Conservation (phyloP, 2,113 vertebrate species). For the Erpornis zantholeuca region DNA sequence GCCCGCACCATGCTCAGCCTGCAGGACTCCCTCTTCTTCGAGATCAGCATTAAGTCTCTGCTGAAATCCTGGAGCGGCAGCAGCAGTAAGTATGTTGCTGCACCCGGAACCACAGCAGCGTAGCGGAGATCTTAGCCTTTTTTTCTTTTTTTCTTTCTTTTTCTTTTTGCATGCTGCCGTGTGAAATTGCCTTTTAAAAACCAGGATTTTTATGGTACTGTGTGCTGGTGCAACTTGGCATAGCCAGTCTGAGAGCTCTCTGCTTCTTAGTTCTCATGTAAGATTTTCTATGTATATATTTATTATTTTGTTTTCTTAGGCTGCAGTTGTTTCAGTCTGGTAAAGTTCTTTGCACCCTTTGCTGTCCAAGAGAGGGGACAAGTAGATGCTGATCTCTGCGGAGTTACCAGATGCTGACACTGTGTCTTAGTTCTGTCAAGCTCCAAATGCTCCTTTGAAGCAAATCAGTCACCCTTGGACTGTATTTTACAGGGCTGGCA, state of each 20-base stretch:
- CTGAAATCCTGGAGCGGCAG: slow-evolving; percentile 91
- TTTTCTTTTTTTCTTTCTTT: not conserved
- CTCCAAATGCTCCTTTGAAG: not conserved
- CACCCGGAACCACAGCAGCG: not conserved
- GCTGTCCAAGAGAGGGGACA: not conserved
- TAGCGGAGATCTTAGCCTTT: not conserved
- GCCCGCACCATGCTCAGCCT: slow-evolving; percentile 88
- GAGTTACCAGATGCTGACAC: not conserved
- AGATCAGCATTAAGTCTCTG: slow-evolving; percentile 98
- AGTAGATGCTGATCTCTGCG: not conserved
- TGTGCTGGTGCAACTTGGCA: not conserved
- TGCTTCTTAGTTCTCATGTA: not conserved
- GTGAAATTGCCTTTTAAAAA: not conserved
- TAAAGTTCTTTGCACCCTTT: slow-evolving; percentile 37
- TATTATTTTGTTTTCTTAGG: not conserved
- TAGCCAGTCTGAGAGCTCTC: not conserved
- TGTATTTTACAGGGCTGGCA: not conserved
- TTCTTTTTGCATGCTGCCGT: not conserved
- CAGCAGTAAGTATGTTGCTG: slow-evolving; percentile 84
- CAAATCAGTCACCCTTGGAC: not conserved
- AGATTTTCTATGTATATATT: not conserved
- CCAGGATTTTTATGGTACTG: not conserved
- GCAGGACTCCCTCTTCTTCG: slow-evolving; percentile 96
- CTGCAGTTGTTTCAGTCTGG: not conserved
- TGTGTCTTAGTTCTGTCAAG: not conserved